Conservation (phyloP, 1,140 invertebrate genomes). For the Lucilia cuprina region DNA sequence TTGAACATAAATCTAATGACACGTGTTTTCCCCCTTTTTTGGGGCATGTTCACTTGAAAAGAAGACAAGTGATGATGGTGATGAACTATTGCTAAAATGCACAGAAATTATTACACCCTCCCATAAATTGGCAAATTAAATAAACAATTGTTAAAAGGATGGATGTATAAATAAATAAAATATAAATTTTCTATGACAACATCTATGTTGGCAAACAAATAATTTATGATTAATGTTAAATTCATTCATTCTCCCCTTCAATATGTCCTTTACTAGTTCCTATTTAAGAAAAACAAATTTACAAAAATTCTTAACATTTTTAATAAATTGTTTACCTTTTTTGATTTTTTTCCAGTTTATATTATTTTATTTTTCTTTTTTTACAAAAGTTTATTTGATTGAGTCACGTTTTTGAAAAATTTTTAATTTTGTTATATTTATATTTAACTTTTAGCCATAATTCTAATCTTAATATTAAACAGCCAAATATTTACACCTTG, state of each 20-base stretch:
- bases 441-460: slow-evolving; percentile 30
- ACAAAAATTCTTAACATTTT: not conserved
- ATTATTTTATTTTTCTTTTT: not conserved
- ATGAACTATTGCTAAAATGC: not conserved
- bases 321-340: not conserved
- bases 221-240: not conserved
- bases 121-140: not conserved
- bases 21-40: not conserved
- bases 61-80: not conserved
- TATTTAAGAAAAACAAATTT: not conserved
- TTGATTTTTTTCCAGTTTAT: not conserved
- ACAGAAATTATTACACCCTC: not conserved
- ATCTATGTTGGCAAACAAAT: not conserved
- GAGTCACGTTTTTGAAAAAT: slow-evolving; percentile 25
- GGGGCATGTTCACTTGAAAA: not conserved
- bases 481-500: slow-evolving; percentile 30
- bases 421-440: slow-evolving; percentile 22
- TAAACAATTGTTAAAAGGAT: not conserved
- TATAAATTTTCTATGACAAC: not conserved
- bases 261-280: not conserved
- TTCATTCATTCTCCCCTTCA: not conserved
- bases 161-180: not conserved
- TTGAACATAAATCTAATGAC: not conserved
- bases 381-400: slow-evolving; percentile 20
- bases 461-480: slow-evolving; percentile 31